phyloP scores from a whole-genome alignment of 2,797 vertebrate species.

The Cirrhinus molitorella region DNA sequence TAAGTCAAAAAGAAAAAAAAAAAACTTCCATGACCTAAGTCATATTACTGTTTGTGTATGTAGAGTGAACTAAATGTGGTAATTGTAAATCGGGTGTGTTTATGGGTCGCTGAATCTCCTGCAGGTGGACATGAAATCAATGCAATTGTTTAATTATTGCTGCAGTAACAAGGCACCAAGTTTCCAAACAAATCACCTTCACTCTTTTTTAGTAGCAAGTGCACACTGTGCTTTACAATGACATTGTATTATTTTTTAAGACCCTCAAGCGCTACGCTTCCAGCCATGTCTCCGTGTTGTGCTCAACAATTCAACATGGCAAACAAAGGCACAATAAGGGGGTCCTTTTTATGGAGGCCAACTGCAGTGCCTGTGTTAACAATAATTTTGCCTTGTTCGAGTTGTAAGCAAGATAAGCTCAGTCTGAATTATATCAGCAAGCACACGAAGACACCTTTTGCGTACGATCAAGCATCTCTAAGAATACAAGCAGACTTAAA shows the following conservation, averaged over 20 bases:
- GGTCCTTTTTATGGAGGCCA: slow-evolving; percentile 33
- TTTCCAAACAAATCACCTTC: slow-evolving; percentile 32
- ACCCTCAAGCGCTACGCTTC: slow-evolving; percentile 10
- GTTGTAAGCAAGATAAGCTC: slow-evolving; percentile 31
- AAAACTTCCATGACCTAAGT: not conserved
- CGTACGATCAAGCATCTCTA: not conserved
- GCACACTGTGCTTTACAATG: slow-evolving; percentile 14
- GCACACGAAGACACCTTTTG: slow-evolving; percentile 10
- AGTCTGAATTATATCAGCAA: slow-evolving; percentile 45
- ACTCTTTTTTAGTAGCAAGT: slow-evolving; percentile 31
- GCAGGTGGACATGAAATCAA: not conserved
- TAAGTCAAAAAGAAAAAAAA: not conserved
- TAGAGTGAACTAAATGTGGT: not conserved
- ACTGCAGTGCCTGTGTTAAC: slow-evolving; percentile 3
- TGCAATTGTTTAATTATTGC: slow-evolving; percentile 37
- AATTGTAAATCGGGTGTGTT: not conserved
- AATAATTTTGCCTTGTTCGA: slow-evolving; percentile 32
- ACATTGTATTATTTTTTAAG: slow-evolving; percentile 45
- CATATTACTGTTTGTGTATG: not conserved
- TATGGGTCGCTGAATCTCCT: slow-evolving; percentile 7
- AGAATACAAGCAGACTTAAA: slow-evolving; percentile 4
- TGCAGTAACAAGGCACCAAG: slow-evolving; percentile 21
- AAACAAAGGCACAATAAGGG: slow-evolving; percentile 25
- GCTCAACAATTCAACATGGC: slow-evolving; percentile 42
- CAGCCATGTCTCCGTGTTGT: slow-evolving; percentile 36